A percentile compares a stretch with the other conserved stretches of the same genome.
These are phyloP conservation scores for Cettia cetti DNA, from an alignment of 2,113 vertebrate species.

Conservation along the genomic window DNA sequence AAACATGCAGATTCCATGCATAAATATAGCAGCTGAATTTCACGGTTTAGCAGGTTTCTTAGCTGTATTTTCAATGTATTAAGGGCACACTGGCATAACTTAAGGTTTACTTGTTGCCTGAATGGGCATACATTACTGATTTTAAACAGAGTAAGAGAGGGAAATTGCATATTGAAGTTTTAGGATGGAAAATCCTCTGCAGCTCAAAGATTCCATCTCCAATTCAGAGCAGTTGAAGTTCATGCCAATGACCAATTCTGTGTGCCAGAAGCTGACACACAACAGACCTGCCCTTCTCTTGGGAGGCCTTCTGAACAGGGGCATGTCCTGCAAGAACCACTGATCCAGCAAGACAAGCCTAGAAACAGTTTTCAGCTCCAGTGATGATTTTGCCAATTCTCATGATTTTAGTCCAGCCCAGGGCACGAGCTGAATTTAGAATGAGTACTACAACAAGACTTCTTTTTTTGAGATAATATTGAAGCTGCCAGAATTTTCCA, in stretches of 20 bases:
- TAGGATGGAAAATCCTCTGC: constrained; percentile 16
- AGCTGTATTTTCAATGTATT: background rate
- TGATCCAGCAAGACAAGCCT: background rate
- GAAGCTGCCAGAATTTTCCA: constrained; percentile 40
- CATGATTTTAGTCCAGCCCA: background rate
- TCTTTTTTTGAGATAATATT: background rate
- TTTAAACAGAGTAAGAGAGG: background rate
- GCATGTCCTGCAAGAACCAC: background rate
- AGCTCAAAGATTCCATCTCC: constrained; percentile 11
- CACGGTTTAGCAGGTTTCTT: constrained; percentile 5
- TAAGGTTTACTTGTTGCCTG: background rate
- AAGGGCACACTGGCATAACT: background rate
- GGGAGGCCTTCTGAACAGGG: background rate
- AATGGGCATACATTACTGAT: background rate
- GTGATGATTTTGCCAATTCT: background rate
- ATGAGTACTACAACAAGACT: background rate
- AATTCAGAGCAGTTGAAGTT: background rate
- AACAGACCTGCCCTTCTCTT: background rate
- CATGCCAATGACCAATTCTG: background rate
- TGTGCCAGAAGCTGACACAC: background rate
- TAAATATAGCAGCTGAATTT: background rate
- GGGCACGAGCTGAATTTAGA: background rate
- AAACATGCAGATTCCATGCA: constrained; percentile 42
- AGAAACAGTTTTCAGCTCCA: background rate
- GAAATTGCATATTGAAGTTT: background rate